Base-by-base conservation (phyloP, 2,113 vertebrate species). In the Leptobrachium leishanense region DNA sequence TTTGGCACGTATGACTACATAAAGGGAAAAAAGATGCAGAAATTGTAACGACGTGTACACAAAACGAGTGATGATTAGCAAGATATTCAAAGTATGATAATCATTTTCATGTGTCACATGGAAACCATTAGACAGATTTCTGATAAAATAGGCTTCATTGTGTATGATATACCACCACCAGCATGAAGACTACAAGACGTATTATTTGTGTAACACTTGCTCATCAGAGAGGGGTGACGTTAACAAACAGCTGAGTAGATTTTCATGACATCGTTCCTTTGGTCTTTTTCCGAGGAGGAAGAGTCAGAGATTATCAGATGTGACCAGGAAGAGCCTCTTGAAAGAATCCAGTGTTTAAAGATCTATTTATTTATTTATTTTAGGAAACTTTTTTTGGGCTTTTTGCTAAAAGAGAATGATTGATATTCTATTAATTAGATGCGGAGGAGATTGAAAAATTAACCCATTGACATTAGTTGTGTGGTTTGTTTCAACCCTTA, bases 191-290 rank as follows among this genome's bases (percentile, higher is more conserved):
- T 93, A 93, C 82, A 41, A 12, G 85, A 57, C 86, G 87, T 85
- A 86, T 91, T 91, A 92, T 92, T 92, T 90, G 90, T 91, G 91
- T 90, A 90, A 91, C 85, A 91, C 85, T 88, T 82, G 87, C 85
- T 87, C 87, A 86, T 87, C 89, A 86, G 88, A 90, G 86, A 91
- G 53, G 20, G 81, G 80, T 89, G 89, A 92, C 89, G 86, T 91
- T 90, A 92, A 82, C 88, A 50, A 89, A 82, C 92, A 93, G 91
- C 93, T 93, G 92, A 91, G 87, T 88, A 92, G 93, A 93, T 89
- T 87, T 85, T 87, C 91, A 88, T 73, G 84, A 87, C 81, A 84
- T 86, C 20, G 20, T 31, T 31, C 20, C 1, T 31, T 31, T 31
- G 20, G 20, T 31, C 20, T 31, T 31, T 31, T 31, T 31, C 20